Conservation (phyloP, 2,888 invertebrate species). For the Abscondita cerata region DNA sequence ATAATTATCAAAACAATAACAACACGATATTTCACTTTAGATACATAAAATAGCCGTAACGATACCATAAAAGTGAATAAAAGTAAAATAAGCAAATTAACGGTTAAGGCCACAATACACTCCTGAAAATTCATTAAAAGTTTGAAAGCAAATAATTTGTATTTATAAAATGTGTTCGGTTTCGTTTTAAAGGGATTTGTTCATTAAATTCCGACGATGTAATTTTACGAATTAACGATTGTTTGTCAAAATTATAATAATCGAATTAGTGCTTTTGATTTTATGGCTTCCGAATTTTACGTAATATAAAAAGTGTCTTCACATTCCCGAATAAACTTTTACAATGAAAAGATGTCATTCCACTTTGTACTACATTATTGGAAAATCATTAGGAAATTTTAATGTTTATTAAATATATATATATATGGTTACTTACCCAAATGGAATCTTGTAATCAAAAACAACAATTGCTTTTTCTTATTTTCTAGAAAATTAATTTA, state of each 20-base stretch:
- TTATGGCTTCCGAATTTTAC: no score
- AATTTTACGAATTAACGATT: background rate
- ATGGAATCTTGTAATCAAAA: background rate
- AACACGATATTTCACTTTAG: no score
- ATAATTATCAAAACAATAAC: no score
- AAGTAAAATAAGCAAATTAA: constrained; percentile 9
- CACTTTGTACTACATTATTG: constrained; percentile 20
- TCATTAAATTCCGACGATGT: constrained; percentile 3
- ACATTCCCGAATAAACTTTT: no score
- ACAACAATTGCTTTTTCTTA: background rate
- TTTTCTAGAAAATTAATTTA: background rate
- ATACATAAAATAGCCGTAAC: background rate
- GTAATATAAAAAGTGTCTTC: no score
- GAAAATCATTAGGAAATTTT: constrained; percentile 18
- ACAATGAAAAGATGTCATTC: constrained; percentile 17
- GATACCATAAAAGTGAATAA: background rate
- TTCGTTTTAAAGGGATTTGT: constrained; percentile 9
- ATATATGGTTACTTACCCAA: no score
- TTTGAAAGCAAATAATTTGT: constrained; percentile 17
- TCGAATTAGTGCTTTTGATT: background rate
- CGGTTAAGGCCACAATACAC: constrained; percentile 6
- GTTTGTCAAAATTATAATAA: background rate
- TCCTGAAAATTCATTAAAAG: constrained; percentile 22
- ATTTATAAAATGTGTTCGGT: constrained; percentile 17
- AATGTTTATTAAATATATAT: constrained; percentile 18